A percentile compares a stretch with the other conserved stretches of the same genome.
These are phyloP conservation scores for Trichosurus vulpecula DNA, from an alignment of 2,797 vertebrate genomes.

Conservation along the genomic window DNA sequence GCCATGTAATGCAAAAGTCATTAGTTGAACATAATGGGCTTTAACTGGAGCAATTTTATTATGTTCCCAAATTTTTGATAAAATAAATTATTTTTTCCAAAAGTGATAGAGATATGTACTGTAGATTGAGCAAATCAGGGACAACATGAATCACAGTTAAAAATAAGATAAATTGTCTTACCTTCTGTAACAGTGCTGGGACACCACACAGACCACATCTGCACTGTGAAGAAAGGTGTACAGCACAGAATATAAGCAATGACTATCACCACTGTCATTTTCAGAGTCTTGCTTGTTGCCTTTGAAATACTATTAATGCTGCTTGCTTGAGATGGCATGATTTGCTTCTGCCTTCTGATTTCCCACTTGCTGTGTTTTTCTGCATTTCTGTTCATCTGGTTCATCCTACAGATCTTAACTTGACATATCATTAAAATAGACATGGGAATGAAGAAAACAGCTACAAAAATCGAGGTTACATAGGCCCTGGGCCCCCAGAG, in stretches of 20 bases:
- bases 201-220: constrained; percentile 85
- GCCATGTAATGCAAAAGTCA: not conserved
- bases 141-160: constrained; percentile 13
- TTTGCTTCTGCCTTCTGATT: constrained; percentile 71
- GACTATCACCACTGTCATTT: constrained; percentile 84
- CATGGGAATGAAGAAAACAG: constrained; percentile 82
- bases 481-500: constrained; percentile 78
- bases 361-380: constrained; percentile 76
- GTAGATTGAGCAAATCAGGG: constrained; percentile 26
- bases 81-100: constrained; percentile 17
- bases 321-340: constrained; percentile 72
- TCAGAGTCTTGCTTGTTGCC: constrained; percentile 85
- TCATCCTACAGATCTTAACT: constrained; percentile 80
- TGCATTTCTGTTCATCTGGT: constrained; percentile 77
- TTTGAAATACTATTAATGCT: constrained; percentile 79
- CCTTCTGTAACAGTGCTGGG: constrained; percentile 79
- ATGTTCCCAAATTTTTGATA: constrained; percentile 27
- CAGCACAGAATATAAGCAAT: constrained; percentile 82
- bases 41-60: not conserved
- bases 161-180: constrained; percentile 71
- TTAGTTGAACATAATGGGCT: not conserved
- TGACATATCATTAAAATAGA: constrained; percentile 78
- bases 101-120: constrained; percentile 29
- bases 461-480: constrained; percentile 82
- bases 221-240: constrained; percentile 84